Evolutionary conservation across 2,113 vertebrate species (phyloP).

Genomic region (Mustelus asterias): DNA sequence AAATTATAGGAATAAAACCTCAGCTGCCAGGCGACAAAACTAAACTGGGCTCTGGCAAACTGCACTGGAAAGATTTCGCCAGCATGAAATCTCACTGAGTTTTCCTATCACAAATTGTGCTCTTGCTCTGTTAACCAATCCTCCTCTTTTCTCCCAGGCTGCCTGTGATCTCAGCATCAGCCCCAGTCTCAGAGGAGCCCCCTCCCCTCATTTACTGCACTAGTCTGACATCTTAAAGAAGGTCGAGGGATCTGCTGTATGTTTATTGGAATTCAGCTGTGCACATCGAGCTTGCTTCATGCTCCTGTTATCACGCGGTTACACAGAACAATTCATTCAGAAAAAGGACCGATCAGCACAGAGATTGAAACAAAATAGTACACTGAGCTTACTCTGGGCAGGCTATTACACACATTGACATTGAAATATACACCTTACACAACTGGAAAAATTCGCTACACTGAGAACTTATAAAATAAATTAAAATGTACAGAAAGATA

Average conservation of each 20-base stretch:
- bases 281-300: conserved; percentile 1
- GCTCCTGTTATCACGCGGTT: conserved; percentile 1
- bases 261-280: background rate
- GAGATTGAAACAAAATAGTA: background rate
- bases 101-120: background rate
- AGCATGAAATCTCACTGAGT: background rate
- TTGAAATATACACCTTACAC: conserved; percentile 27
- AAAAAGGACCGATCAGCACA: conserved; percentile 1
- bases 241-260: background rate
- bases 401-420: conserved; percentile 2
- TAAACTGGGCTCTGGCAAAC: background rate
- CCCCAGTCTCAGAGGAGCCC: background rate
- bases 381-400: background rate
- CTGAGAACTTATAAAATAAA: conserved; percentile 24
- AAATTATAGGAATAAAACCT: background rate
- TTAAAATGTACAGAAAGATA: background rate
- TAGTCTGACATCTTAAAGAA: background rate
- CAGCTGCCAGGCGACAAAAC: background rate
- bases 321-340: conserved; percentile 19
- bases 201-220: background rate
- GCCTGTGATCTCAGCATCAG: conserved; percentile 1
- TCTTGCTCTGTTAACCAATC: background rate
- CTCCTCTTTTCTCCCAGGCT: background rate
- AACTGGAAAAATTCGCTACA: conserved; percentile 9
- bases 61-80: background rate